A percentile compares a stretch with the other conserved stretches of the same genome.
Conservation (phyloP, 2,797 vertebrate species). For the Neosalanx taihuensis region DNA sequence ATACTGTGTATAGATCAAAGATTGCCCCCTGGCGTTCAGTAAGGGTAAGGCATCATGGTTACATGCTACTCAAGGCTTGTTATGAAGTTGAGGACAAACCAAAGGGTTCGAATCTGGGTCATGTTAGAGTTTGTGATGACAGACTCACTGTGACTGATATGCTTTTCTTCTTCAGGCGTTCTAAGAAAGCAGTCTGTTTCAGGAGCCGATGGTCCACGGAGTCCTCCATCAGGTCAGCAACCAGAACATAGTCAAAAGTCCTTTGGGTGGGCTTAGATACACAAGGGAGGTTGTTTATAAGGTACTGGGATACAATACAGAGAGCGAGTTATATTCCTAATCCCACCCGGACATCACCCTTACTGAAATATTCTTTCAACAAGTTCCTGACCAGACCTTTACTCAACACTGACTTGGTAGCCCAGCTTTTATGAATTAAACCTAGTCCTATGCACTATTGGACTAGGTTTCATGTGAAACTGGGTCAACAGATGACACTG, state of each 20-base stretch:
- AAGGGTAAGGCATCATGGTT: no score
- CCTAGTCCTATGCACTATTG: no score
- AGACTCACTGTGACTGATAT: conserved; percentile 75
- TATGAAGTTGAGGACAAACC: background rate
- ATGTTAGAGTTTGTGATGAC: background rate
- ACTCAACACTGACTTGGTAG: no score
- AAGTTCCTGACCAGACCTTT: no score
- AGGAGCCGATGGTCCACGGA: conserved; percentile 31
- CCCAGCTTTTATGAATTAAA: no score
- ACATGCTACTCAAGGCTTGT: background rate
- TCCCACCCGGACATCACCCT: background rate
- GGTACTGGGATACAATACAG: background rate
- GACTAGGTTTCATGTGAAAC: no score
- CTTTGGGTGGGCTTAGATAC: conserved; percentile 26
- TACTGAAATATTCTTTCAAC: no score
- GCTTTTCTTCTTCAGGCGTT: conserved; percentile 70
- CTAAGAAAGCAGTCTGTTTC: conserved; percentile 75
- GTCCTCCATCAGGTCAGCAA: conserved; percentile 59
- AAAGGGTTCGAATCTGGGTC: background rate
- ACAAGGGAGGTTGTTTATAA: conserved; percentile 11
- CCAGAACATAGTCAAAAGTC: conserved; percentile 82
- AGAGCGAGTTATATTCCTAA: background rate
- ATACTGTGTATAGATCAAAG: no score
- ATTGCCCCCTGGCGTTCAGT: no score
- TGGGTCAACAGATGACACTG: no score